Percentiles rank a stretch among this genome's conserved stretches.
Evolutionary conservation across 2,797 vertebrate species (phyloP).

Genomic region (Leptodactylus fallax): DNA sequence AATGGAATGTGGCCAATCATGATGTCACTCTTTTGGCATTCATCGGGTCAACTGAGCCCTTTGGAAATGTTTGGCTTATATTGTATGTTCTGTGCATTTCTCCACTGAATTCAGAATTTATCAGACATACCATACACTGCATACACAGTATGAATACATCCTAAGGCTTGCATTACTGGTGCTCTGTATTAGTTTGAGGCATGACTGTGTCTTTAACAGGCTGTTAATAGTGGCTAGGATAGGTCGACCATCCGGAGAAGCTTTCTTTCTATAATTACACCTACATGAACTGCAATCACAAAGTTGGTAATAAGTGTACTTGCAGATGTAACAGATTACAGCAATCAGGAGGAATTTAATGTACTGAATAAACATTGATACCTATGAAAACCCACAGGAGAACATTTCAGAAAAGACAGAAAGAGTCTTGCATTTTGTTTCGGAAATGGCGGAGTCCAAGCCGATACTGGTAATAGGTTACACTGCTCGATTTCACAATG

Average conservation of each 20-base stretch:
- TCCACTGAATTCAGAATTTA: no score
- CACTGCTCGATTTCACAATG: not conserved
- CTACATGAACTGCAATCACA: conserved; percentile 39
- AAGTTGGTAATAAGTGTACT: conserved; percentile 36
- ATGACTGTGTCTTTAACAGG: not conserved
- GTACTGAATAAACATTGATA: conserved; percentile 49
- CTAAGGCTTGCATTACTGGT: no score
- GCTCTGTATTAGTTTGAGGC: not conserved
- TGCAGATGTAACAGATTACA: conserved; percentile 31
- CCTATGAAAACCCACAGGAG: conserved; percentile 13
- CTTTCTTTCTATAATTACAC: conserved; percentile 18
- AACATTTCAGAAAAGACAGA: not conserved
- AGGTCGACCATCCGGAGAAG: not conserved
- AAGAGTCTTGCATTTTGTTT: not conserved
- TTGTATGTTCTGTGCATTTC: no score
- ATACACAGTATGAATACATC: no score
- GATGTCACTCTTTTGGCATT: no score
- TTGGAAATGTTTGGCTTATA: no score
- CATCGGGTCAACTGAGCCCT: no score
- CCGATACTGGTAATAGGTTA: not conserved
- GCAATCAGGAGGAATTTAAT: conserved; percentile 45
- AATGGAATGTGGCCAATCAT: no score
- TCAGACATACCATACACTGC: no score
- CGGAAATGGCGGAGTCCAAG: not conserved
- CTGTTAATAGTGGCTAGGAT: not conserved